Evolutionary conservation across 2,797 vertebrate genomes (phyloP).

Genomic region (Pseudochirops cupreus): DNA sequence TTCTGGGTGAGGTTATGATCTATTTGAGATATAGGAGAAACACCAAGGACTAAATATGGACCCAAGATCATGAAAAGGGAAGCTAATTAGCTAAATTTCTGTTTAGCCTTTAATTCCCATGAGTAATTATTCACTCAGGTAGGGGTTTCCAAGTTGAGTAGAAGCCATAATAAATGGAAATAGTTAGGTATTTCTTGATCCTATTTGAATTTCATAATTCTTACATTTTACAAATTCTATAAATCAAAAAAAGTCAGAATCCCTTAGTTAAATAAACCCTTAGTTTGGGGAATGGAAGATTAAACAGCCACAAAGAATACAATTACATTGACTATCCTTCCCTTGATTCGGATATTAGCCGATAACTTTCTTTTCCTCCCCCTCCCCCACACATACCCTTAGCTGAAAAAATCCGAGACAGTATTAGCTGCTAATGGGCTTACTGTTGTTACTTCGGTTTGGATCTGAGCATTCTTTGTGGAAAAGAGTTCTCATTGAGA

Average conservation of each 20-base stretch:
- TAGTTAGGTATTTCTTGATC: not conserved
- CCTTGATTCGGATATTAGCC: not conserved
- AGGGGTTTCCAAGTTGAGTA: not conserved
- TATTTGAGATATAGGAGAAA: not conserved
- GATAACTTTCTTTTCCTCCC: not conserved
- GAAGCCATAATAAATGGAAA: not conserved
- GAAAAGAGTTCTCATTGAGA: not conserved
- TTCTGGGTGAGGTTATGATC: constrained; percentile 35
- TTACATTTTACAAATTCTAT: not conserved
- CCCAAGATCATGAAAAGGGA: not conserved
- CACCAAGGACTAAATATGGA: constrained; percentile 4
- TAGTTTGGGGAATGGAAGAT: not conserved
- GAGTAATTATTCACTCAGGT: constrained; percentile 20
- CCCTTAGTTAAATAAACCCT: constrained; percentile 22
- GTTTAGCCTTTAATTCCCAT: constrained; percentile 37
- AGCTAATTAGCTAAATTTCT: not conserved
- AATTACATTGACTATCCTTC: not conserved
- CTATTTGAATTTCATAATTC: not conserved
- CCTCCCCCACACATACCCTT: not conserved
- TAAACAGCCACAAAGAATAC: constrained; percentile 2
- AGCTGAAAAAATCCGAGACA: not conserved
- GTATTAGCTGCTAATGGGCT: not conserved
- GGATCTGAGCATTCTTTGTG: not conserved
- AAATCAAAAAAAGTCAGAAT: constrained; percentile 28
- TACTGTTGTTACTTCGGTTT: not conserved